Conservation (phyloP, 2,113 vertebrate species). For the Pyrgilauda ruficollis region DNA sequence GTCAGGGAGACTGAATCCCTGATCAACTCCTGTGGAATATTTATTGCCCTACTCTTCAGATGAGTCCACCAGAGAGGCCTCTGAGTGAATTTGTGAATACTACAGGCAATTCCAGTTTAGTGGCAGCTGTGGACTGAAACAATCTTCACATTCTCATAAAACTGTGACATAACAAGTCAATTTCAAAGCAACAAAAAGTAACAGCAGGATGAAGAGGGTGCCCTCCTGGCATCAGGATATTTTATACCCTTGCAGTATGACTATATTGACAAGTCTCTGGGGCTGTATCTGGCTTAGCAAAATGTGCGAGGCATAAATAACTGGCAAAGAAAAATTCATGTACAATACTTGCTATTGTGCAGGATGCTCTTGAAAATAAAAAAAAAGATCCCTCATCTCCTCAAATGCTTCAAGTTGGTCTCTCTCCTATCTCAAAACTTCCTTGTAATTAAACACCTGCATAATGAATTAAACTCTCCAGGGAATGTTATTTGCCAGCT, state of each 20-base stretch:
- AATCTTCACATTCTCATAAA: background rate
- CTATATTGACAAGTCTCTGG: background rate
- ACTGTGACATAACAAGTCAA: background rate
- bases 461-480: conserved; percentile 15
- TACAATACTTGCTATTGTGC: background rate
- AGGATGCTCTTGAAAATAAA: background rate
- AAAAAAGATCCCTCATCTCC: background rate
- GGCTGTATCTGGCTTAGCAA: background rate
- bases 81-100: background rate
- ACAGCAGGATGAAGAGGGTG: background rate
- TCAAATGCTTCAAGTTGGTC: background rate
- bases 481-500: background rate
- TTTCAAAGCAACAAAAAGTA: background rate
- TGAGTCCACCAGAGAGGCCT: background rate
- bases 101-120: background rate
- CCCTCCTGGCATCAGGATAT: background rate
- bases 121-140: background rate
- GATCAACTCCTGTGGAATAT: background rate
- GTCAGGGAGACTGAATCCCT: background rate
- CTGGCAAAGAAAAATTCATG: background rate
- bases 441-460: conserved; percentile 1
- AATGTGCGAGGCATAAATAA: background rate
- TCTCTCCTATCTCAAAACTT: background rate
- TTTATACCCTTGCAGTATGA: background rate
- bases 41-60: background rate